Base-by-base conservation (phyloP, 1,140 invertebrate genomes). In the Cotesia chilonis region DNA sequence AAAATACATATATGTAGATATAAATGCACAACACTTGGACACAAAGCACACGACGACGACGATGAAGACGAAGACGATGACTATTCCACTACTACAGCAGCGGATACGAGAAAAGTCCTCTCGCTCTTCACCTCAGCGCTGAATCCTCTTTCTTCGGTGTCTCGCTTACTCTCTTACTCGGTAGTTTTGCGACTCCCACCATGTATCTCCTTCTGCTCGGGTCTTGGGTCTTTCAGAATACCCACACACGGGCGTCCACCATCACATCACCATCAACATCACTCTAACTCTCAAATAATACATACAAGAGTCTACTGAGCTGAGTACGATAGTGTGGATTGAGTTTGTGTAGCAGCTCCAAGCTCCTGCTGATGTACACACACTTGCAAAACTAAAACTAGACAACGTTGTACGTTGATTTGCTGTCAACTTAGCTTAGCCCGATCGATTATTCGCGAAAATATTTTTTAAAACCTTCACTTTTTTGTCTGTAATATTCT, bases 131-230 rank as follows among this genome's bases (percentile, higher is more conserved):
- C 63, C 38, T 47, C 10, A 41, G 17, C 61, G 6, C 14, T 6
- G 71, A 47, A 47, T 36, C 51, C 68, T 51, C 70, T 41, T 2
- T 61, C 52, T 55, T 5, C n/a, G 12, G n/a, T n/a, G 54, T 57
- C 35, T 20, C 41, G 9, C 28, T 3, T 52, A 55, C 17, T 68
- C 66, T 28, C 66, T 64, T 20, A 10, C 59, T 38, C 12, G 14
- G 28, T 20, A 55, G 68, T 70, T 55, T 67, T 28, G 70, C 70
- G 36, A 65, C 64, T 72, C 64, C 70, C 70, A 67, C 70, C 70
- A 41, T 63, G 3, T 28, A 28, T 28, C 28, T 28, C 28, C 28
- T 28, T 28, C 28, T 28, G 28, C 28, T 28, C 28, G 28, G 28
- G 2, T 28, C 28, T 28, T n/a, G 14, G 41, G 70, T 67, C 70